Conservation (phyloP, 2,797 vertebrate genomes). For the Hylomyscus alleni region DNA sequence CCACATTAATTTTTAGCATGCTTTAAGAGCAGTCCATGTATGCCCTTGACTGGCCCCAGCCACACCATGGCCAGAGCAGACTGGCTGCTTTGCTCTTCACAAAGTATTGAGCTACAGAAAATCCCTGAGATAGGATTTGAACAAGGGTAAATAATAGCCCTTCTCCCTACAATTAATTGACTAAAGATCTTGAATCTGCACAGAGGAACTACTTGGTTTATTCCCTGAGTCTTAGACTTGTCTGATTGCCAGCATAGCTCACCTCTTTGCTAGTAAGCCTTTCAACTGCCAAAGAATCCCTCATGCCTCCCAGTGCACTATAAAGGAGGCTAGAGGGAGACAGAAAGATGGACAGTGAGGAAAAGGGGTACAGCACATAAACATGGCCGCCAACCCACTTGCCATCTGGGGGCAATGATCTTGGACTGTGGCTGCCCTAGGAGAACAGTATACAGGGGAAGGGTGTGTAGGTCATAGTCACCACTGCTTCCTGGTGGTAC, state of each 20-base stretch:
- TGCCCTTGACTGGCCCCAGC: background rate
- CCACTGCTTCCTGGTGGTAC: background rate
- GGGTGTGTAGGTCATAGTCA: too few species aligned
- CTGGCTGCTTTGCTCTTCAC: background rate
- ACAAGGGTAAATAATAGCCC: background rate
- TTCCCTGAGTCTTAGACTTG: background rate
- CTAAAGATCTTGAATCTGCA: background rate
- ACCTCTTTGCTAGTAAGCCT: background rate
- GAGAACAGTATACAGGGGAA: background rate
- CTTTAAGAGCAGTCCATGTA: background rate
- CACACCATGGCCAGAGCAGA: rapidly evolving
- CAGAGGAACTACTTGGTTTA: background rate
- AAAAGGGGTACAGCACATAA: background rate
- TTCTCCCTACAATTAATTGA: background rate
- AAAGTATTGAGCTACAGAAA: background rate
- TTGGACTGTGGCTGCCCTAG: background rate
- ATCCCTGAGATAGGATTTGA: background rate
- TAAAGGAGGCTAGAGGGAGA: background rate
- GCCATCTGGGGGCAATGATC: background rate
- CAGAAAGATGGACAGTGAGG: background rate
- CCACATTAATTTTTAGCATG: background rate
- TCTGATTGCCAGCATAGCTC: background rate
- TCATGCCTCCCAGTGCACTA: background rate
- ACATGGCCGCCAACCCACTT: background rate
- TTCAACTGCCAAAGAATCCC: background rate